These are phyloP conservation scores for Sphaeramia orbicularis DNA, from an alignment of 2,797 vertebrate species.

Conservation along the genomic window DNA sequence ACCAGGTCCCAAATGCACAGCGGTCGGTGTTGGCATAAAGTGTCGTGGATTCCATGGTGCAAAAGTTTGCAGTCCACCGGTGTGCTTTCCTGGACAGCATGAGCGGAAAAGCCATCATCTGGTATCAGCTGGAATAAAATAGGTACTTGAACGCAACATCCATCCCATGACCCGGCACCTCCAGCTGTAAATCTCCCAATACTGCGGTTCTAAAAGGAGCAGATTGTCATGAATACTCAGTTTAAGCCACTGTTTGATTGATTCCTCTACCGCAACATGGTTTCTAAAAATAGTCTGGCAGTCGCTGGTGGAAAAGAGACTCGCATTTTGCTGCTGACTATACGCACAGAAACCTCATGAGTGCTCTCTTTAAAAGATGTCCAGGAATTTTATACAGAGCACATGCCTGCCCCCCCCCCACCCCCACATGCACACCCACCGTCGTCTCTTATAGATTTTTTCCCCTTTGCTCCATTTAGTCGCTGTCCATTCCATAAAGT, in stretches of 20 bases:
- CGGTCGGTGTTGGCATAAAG: slow-evolving; percentile 48
- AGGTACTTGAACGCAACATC: slow-evolving; percentile 12
- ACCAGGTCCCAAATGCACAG: slow-evolving; percentile 60
- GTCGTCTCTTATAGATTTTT: background rate
- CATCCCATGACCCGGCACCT: slow-evolving; percentile 35
- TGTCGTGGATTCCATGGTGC: slow-evolving; percentile 65
- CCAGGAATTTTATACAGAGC: slow-evolving; percentile 22
- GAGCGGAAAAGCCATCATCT: slow-evolving; percentile 41
- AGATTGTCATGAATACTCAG: slow-evolving; percentile 37
- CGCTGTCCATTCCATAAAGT: slow-evolving; percentile 32
- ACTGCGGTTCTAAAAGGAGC: slow-evolving; percentile 20
- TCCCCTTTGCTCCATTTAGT: slow-evolving; percentile 5
- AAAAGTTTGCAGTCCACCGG: slow-evolving; percentile 79
- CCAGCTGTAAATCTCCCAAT: background rate
- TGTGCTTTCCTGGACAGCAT: slow-evolving; percentile 52
- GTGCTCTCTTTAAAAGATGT: slow-evolving; percentile 39
- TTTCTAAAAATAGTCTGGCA: slow-evolving; percentile 72
- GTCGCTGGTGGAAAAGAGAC: slow-evolving; percentile 43
- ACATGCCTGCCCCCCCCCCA: background rate
- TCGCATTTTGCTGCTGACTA: slow-evolving; percentile 25
- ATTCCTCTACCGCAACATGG: slow-evolving; percentile 65
- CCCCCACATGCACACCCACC: too few relatives aligned
- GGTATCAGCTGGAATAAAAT: slow-evolving; percentile 36
- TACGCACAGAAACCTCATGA: slow-evolving; percentile 51
- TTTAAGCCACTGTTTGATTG: slow-evolving; percentile 57